phyloP scores from a whole-genome alignment of 2,113 vertebrate species.

The Columba livia region DNA sequence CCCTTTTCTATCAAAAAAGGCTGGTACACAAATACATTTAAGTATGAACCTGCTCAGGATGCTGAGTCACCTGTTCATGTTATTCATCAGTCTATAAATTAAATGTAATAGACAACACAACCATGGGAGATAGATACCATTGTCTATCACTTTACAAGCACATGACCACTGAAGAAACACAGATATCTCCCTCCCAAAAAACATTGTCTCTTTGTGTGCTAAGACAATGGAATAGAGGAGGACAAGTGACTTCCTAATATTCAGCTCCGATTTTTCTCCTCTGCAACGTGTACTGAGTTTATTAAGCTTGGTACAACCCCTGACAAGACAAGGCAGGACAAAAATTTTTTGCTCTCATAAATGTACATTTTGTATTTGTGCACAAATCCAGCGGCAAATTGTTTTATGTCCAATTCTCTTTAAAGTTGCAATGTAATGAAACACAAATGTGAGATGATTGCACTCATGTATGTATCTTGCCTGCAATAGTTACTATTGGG shows the following conservation, averaged over 20 bases:
- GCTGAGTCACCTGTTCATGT: background rate
- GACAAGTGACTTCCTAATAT: background rate
- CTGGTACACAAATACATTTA: background rate
- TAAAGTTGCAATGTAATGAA: background rate
- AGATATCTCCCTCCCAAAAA: background rate
- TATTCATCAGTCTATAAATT: background rate
- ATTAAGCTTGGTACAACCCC: background rate
- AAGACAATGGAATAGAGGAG: background rate
- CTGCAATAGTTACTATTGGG: background rate
- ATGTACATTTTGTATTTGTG: background rate
- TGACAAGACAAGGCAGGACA: background rate
- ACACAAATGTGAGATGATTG: background rate
- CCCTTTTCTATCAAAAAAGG: background rate
- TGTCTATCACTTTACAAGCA: background rate
- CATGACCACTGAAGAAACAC: background rate
- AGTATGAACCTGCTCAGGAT: background rate
- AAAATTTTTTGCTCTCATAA: background rate
- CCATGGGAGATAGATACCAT: background rate
- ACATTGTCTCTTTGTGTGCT: background rate
- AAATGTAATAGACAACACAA: background rate
- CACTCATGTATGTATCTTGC: background rate
- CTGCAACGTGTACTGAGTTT: fast-evolving
- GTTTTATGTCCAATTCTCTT: background rate
- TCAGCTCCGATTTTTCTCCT: background rate
- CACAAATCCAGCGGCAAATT: background rate